Evolutionary conservation across 2,113 vertebrate species (phyloP), one percentile per base, ranked within the genome.

Genomic region (Oenanthe oenanthe): DNA sequence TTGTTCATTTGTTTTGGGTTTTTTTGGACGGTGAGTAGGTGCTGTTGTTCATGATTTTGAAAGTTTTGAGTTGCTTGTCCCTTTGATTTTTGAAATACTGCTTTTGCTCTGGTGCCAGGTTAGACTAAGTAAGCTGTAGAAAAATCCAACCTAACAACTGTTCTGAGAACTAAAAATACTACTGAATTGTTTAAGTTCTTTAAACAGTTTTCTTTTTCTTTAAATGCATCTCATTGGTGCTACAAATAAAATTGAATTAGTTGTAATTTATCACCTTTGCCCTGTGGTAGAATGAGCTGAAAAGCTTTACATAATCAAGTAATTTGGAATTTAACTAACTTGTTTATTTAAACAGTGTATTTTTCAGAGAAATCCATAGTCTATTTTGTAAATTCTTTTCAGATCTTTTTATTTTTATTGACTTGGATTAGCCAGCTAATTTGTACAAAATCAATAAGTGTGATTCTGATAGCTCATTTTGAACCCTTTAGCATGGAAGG

Each of bases 401-500:
- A 92, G 78, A 85, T 97, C 61, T 96, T 95, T 96, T 73, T 85
- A 47, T 95, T 96, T 96, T 88, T 92, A 96, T 97, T 96, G 96
- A 97, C 97, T 97, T 96, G 95, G 86, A 97, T 97, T 97, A 97
- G 95, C 73, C 63, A 96, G 78, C 83, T 98, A 98, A 98, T 98
- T 97, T 97, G 83, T 96, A 93, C 89, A 77, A 97, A 96, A 98
- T 98, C 97, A 95, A 95, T 97, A 96, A 85, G 34, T 56, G 87
- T 60, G 40, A 92, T 94, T 96, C 92, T 96, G 96, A 97, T 95
- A 95, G 95, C 60, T 96, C 32, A 70, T 95, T 97, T 88, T 95
- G 93, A 91, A 92, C 42, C 24, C 75, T 43, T 43, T 62, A 81
- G 71, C 63, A 51, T 12, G 22, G 77, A 88, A 86, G 67, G 20